phyloP scores from a whole-genome alignment of 2,888 invertebrate genomes.

The Athetis lepigone region DNA sequence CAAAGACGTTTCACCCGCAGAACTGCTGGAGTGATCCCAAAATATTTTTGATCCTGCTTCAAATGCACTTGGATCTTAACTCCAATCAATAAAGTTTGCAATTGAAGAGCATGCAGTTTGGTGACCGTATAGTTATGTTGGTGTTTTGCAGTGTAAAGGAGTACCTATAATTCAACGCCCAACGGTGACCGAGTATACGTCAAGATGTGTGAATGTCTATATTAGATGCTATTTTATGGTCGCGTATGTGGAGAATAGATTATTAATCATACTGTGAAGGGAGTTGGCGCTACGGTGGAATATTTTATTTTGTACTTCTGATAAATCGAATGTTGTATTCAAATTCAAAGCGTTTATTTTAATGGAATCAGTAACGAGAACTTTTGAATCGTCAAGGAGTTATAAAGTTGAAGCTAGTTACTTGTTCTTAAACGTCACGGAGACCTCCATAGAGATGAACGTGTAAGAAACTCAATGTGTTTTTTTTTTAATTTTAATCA shows the following conservation, averaged over 20 bases:
- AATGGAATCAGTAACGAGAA: too few species aligned
- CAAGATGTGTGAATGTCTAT: slow-evolving; percentile 61
- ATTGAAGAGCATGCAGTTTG: slow-evolving; percentile 17
- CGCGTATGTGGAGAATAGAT: slow-evolving; percentile 35
- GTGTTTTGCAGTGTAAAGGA: slow-evolving; percentile 48
- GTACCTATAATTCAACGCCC: slow-evolving; percentile 59
- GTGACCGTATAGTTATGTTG: slow-evolving; percentile 5
- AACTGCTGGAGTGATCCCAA: slow-evolving; percentile 56
- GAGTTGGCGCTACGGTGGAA: background rate
- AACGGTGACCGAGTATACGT: slow-evolving; percentile 54
- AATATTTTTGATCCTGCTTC: background rate
- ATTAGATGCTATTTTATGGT: slow-evolving; percentile 40
- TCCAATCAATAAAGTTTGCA: slow-evolving; percentile 20
- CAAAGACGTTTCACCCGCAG: slow-evolving; percentile 65
- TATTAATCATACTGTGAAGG: slow-evolving; percentile 36
- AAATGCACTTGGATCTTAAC: slow-evolving; percentile 1
- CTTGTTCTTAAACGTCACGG: too few species aligned
- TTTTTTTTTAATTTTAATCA: too few species aligned
- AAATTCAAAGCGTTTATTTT: too few species aligned
- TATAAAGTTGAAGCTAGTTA: too few species aligned
- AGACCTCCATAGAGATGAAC: too few species aligned
- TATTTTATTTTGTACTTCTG: slow-evolving; percentile 5
- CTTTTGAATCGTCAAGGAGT: too few species aligned
- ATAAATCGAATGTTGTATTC: too few species aligned
- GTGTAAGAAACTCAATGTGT: too few species aligned